Evolutionary conservation across 2,797 vertebrate species (phyloP).

Genomic region (Hylomyscus alleni): DNA sequence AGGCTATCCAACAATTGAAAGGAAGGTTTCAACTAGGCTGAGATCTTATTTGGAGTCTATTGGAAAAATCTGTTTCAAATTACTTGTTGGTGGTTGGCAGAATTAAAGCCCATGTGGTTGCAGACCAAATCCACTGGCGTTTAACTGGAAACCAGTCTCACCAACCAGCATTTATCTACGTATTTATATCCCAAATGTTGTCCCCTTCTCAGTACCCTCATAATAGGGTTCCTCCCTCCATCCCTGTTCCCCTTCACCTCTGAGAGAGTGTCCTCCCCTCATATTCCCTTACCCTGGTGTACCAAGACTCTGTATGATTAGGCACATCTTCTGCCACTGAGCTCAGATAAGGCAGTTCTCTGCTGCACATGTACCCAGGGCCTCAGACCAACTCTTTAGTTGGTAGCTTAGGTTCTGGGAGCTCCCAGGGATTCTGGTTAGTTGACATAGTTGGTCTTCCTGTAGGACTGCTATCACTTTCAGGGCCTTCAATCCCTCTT

Average conservation of each 20-base stretch:
- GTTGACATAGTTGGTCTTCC: not conserved
- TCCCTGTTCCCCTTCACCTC: not conserved
- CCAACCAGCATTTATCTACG: too few species aligned
- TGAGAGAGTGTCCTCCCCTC: not conserved
- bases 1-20: not conserved
- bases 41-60: not conserved
- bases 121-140: not conserved
- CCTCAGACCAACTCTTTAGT: not conserved
- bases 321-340: not conserved
- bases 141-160: not conserved
- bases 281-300: not conserved
- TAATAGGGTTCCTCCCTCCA: not conserved
- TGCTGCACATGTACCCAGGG: not conserved
- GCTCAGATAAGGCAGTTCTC: not conserved
- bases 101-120: not conserved
- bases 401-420: not conserved
- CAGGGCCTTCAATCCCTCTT: not conserved
- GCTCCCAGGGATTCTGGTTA: not conserved
- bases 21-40: not conserved
- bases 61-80: not conserved
- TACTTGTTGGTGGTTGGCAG: not conserved
- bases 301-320: not conserved
- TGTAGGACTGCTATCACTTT: not conserved
- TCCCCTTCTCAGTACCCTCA: not conserved
- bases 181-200: not conserved